phyloP scores from a whole-genome alignment of 2,888 invertebrate genomes.

The Escarpia spicata region DNA sequence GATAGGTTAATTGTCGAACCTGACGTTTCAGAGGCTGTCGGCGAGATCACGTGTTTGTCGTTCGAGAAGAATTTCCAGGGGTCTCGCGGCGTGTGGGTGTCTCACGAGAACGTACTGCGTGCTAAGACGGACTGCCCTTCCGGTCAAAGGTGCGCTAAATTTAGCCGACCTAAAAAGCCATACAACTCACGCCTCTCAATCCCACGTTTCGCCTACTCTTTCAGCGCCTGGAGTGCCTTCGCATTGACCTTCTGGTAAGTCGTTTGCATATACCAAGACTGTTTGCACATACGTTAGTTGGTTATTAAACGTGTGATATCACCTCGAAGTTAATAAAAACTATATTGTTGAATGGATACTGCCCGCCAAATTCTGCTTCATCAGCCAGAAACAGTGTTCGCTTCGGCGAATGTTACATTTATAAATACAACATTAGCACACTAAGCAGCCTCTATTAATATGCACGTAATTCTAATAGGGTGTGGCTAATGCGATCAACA shows the following conservation, averaged over 20 bases:
- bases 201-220: background rate
- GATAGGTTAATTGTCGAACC: background rate
- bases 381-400: too few species aligned
- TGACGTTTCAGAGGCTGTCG: background rate
- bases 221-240: background rate
- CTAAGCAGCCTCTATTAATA: too few species aligned
- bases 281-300: too few species aligned
- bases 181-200: background rate
- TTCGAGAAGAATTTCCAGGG: background rate
- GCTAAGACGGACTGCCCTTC: background rate
- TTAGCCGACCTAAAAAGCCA: background rate
- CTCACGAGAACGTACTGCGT: background rate
- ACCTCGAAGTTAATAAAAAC: too few species aligned
- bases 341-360: too few species aligned
- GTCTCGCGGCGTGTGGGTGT: background rate
- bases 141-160: background rate
- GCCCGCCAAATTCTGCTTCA: too few species aligned
- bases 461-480: too few species aligned
- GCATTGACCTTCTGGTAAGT: background rate
- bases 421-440: too few species aligned
- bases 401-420: too few species aligned
- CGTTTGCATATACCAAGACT: too few species aligned
- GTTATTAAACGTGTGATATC: too few species aligned
- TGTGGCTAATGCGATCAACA: too few species aligned
- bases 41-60: background rate